Evolutionary conservation across 2,113 vertebrate species (phyloP), one percentile per base, ranked within the genome.

Genomic region (Triplophysa rosa): DNA sequence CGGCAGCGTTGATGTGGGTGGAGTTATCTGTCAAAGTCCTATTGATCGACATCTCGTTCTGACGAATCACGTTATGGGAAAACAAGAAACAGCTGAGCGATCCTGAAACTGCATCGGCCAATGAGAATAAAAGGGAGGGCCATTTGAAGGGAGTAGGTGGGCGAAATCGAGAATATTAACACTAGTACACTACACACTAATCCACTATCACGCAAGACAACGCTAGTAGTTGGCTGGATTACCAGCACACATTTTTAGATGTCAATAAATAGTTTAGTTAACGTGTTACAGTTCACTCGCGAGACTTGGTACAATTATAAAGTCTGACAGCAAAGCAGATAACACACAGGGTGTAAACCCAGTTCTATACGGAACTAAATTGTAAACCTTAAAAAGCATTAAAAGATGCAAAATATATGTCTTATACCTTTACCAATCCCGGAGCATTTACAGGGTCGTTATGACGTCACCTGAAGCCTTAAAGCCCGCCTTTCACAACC

Each of bases 71-170:
- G 3, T 86, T 89, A 86, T 84, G 91, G 82, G 85, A 91, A 94
- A 94, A 93, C 87, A 92, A 81, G 87, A 90, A 92, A 92, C 92
- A 92, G 89, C 91, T 94, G 94, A 94, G 91, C 86, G 83, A 92
- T 89, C 92, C 86, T 81, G 89, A 91, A 87, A 77, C 87, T 87
- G 93, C 89, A 88, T 89, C 87, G 91, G 63, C 94, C 93, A 94
- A 91, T 95, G 0, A 67, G 64, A 65, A 40, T 63, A 75, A 73
- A 79, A 68, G 83, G 71, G 79, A 45, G 64, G 87, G 83, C 81
- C 88, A 88, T 85, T 72, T 82, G 87, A 69, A 83, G 67, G 56
- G 67, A 21, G 85, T 72, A 84, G 89, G 85, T 29, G 89, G 89
- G 84, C 67, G 83, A 85, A 85, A 74, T 11, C 11, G 62, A 42